phyloP scores from a whole-genome alignment of 2,113 vertebrate species.

The Hemicordylus capensis region DNA sequence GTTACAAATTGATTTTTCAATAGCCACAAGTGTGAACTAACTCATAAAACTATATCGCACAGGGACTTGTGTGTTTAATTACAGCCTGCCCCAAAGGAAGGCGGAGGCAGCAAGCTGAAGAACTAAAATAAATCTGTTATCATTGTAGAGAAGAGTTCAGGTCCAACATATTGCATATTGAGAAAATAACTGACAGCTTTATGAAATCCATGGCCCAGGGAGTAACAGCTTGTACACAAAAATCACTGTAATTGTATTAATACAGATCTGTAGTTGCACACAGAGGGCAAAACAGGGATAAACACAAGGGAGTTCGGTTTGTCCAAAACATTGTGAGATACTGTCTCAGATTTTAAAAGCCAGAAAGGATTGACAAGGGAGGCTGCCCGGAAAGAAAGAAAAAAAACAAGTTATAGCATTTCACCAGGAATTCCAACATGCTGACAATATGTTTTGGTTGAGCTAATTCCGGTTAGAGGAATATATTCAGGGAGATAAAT shows the following conservation, averaged over 20 bases:
- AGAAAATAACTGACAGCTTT: conserved; percentile 21
- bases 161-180: background rate
- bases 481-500: background rate
- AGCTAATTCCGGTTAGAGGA: background rate
- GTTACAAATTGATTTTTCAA: conserved; percentile 20
- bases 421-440: background rate
- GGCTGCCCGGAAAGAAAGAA: background rate
- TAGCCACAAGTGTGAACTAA: background rate
- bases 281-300: conserved; percentile 2
- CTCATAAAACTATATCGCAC: background rate
- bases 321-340: background rate
- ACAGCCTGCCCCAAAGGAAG: background rate
- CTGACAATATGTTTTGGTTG: background rate
- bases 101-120: background rate
- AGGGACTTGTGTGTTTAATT: background rate
- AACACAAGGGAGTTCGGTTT: conserved; percentile 2
- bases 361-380: background rate
- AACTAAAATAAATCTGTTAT: conserved; percentile 22
- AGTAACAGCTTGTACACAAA: background rate
- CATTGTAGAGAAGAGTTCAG: conserved; percentile 11
- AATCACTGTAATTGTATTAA: background rate
- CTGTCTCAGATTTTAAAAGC: background rate
- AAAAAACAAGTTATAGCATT: background rate
- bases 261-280: background rate
- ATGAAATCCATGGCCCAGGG: conserved; percentile 7